Conservation (phyloP, 1,140 invertebrate species). For the Teleogryllus occipitalis region DNA sequence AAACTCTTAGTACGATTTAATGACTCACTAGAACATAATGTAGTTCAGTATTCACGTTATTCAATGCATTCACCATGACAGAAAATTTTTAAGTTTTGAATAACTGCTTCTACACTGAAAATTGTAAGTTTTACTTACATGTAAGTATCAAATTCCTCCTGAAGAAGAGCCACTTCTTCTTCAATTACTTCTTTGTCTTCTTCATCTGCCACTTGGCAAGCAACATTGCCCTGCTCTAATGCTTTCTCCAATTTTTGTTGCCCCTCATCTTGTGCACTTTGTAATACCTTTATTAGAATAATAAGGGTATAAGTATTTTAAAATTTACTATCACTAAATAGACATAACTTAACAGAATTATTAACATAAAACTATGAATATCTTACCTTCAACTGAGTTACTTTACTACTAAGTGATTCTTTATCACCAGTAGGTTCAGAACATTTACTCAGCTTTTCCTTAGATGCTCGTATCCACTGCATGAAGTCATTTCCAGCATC, state of each 20-base stretch:
- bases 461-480: conserved; percentile 80
- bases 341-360: not conserved
- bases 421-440: conserved; percentile 91
- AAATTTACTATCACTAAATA: not conserved
- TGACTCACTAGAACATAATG: conserved; percentile 46
- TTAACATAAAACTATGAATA: conserved; percentile 11
- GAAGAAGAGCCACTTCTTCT: conserved; percentile 78
- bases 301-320: not conserved
- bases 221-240: conserved; percentile 69
- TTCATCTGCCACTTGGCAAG: conserved; percentile 70
- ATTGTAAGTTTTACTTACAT: conserved; percentile 44
- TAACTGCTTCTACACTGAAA: not conserved
- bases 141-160: conserved; percentile 80
- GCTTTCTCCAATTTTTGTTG: conserved; percentile 73
- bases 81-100: not conserved
- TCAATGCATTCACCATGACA: not conserved
- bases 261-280: conserved; percentile 71
- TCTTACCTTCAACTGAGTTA: conserved; percentile 63
- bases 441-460: conserved; percentile 85
- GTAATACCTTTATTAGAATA: conserved; percentile 44
- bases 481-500: conserved; percentile 86
- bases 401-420: conserved; percentile 74
- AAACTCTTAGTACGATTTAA: conserved; percentile 70
- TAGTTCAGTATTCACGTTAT: not conserved
- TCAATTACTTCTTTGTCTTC: conserved; percentile 85